Conservation (phyloP, 2,113 vertebrate genomes). For the Cathartes aura region DNA sequence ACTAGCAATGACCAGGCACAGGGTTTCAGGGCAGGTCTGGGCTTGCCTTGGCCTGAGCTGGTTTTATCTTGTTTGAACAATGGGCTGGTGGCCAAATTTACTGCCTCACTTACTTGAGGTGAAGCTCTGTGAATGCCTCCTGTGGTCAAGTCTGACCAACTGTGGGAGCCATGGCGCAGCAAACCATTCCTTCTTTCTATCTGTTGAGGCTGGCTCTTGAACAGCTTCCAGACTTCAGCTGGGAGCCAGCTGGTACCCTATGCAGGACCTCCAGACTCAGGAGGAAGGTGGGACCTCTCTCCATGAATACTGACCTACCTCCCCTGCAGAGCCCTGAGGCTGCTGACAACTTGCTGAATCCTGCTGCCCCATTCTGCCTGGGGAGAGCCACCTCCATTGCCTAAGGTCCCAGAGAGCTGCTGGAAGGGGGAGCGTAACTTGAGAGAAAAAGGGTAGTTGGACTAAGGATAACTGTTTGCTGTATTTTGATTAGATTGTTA, state of each 20-base stretch:
- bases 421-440: background rate
- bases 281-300: background rate
- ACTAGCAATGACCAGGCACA: background rate
- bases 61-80: background rate
- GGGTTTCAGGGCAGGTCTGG: background rate
- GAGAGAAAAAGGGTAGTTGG: background rate
- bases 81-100: background rate
- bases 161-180: background rate
- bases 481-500: background rate
- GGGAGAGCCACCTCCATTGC: background rate
- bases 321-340: background rate
- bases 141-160: background rate
- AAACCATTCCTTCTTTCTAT: background rate
- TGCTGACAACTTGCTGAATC: background rate
- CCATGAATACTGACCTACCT: background rate
- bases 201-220: background rate
- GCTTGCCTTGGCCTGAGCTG: background rate
- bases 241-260: too few relatives aligned
- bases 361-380: background rate
- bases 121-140: background rate
- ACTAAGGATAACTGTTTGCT: background rate
- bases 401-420: background rate
- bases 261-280: fast-evolving
- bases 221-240: background rate
- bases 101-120: background rate